Evolutionary conservation across 2,797 vertebrate genomes (phyloP), one percentile per base, ranked within the genome.

Genomic region (Aulostomus chinensis): DNA sequence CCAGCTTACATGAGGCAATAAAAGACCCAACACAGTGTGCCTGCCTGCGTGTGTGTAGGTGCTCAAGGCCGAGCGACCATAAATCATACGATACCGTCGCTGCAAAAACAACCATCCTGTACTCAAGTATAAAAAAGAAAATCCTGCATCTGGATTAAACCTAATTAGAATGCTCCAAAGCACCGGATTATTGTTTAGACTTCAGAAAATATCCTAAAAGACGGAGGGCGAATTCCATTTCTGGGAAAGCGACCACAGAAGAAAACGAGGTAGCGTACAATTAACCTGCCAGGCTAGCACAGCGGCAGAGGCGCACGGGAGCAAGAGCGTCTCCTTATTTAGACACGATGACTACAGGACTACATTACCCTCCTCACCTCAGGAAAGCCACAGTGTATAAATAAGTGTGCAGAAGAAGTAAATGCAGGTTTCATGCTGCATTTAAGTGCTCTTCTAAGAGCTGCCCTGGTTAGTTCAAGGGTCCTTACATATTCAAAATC

Each of bases 241-340:
- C 67, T 60, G 64, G 78, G 72, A 84, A 83, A 9, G 33, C 33
- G 2, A 52, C 78, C 71, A 12, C 56, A 40, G 68, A 62, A 58
- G 66, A 74, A 77, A 51, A 47, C 28, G 51, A 55, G 54, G 62
- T 61, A 80, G 76, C 71, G 48, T 83, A 46, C 57, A 72, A 80
- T 86, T 81, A 82, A 85, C 68, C 80, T 84, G 76, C 81, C 79
- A 70, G 76, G 67, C n/a, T n/a, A n/a, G n/a, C n/a, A n/a, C n/a
- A n/a, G 16, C 9, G 1, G 55, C 69, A 50, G 56, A 37, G 47
- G 68, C 47, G 67, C 55, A 64, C 58, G 35, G 56, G 51, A 71
- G 73, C 45, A 9, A n/a, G 5, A 10, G 36, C 22, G 55, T 77
- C 52, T 79, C 81, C 79, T 83, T 83, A 80, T 85, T 78, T 73